These are phyloP conservation scores for Stenchaetothrips biformis DNA, from an alignment of 2,888 invertebrate species.

Conservation along the genomic window DNA sequence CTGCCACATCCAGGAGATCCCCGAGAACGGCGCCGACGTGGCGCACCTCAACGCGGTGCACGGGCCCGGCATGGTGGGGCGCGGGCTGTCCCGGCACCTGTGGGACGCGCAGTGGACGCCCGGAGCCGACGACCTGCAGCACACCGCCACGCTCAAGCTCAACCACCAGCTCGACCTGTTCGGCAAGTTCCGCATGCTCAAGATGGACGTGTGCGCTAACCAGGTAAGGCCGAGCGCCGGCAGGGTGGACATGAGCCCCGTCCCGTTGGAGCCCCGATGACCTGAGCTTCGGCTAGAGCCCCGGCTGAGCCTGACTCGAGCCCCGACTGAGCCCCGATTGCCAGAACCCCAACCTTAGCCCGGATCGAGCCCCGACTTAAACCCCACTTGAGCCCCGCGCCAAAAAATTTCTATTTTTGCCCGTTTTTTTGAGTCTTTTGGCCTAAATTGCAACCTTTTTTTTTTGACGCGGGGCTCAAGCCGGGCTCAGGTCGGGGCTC, in stretches of 20 bases:
- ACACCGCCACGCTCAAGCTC: constrained; percentile 60
- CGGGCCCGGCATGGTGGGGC: constrained; percentile 53
- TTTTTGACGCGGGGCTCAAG: too few species aligned
- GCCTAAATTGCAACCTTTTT: not conserved
- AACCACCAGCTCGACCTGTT: constrained; percentile 60
- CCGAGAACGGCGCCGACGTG: constrained; percentile 84
- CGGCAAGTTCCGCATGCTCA: constrained; percentile 53
- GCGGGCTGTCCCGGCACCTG: constrained; percentile 51
- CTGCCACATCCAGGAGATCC: constrained; percentile 82
- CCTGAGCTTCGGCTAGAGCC: too few species aligned
- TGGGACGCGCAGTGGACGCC: constrained; percentile 60
- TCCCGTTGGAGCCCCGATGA: too few species aligned
- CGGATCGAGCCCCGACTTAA: too few species aligned
- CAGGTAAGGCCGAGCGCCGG: constrained; percentile 56
- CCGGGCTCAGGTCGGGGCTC: too few species aligned
- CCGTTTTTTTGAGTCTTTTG: constrained; percentile 29
- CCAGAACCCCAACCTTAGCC: too few species aligned
- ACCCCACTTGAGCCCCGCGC: too few species aligned
- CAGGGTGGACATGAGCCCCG: too few species aligned
- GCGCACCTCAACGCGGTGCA: constrained; percentile 77
- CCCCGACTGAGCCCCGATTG: too few species aligned
- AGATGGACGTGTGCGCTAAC: constrained; percentile 57
- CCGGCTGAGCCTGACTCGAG: too few species aligned
- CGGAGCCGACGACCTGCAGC: constrained; percentile 49
- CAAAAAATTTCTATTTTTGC: too few species aligned